Conservation (phyloP, 2,888 invertebrate species). For the Ophion obscuratus region DNA sequence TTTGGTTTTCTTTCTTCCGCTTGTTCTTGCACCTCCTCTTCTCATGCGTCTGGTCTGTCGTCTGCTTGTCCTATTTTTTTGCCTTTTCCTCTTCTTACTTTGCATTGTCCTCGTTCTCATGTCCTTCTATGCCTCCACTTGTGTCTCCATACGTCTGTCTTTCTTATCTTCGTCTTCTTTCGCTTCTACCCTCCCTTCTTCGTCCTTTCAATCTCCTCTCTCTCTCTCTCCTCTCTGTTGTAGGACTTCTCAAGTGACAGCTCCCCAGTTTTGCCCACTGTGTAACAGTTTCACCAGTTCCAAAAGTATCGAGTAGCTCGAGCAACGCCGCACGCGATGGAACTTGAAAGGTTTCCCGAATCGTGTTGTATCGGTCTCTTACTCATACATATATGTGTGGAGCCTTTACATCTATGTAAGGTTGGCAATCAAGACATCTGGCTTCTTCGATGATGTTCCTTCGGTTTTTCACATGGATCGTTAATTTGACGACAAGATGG, state of each 20-base stretch:
- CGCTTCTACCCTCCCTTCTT: constrained; percentile 21
- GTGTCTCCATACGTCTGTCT: neutral
- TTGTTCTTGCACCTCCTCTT: constrained; percentile 20
- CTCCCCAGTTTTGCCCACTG: neutral
- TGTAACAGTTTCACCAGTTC: constrained; percentile 67
- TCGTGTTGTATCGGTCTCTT: constrained; percentile 14
- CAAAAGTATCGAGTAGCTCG: constrained; percentile 75
- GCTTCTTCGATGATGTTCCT: neutral
- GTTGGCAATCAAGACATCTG: neutral
- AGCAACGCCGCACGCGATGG: constrained; percentile 62
- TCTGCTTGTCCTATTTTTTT: neutral
- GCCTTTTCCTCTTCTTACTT: neutral
- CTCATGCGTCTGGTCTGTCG: constrained; percentile 16
- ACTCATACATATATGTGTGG: neutral
- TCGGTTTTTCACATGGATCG: neutral
- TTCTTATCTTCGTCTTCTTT: neutral
- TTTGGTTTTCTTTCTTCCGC: constrained; percentile 19
- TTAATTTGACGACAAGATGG: neutral
- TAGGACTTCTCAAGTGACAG: neutral
- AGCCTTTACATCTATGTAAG: neutral
- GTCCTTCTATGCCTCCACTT: neutral
- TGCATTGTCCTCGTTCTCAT: neutral
- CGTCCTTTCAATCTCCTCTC: constrained; percentile 54
- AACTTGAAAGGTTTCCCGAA: constrained; percentile 73
- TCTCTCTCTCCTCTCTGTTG: neutral